phyloP scores from a whole-genome alignment of 1,140 invertebrate species.

The Acyrthosiphon pisum region DNA sequence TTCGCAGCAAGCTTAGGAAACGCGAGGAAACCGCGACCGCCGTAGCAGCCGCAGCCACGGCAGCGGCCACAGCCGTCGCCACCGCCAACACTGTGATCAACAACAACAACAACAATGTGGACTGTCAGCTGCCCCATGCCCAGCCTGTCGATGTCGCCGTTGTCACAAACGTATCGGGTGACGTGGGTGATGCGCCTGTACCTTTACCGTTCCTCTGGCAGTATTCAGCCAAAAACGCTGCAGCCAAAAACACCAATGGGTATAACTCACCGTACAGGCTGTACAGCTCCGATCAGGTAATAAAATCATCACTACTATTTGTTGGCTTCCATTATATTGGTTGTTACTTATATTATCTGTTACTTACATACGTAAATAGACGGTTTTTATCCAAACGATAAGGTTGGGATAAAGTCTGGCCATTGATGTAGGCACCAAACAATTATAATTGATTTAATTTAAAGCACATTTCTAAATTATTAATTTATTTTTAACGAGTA shows the following conservation, averaged over 20 bases:
- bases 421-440: no score
- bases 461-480: neutral
- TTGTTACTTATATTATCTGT: no score
- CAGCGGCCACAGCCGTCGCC: conserved; percentile 58
- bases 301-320: no score
- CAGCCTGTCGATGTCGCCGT: neutral
- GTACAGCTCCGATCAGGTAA: conserved; percentile 81
- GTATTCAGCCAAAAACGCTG: conserved; percentile 73
- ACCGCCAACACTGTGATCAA: conserved; percentile 59
- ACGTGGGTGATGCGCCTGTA: conserved; percentile 59
- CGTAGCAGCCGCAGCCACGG: conserved; percentile 53
- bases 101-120: conserved; percentile 58
- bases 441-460: neutral
- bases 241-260: conserved; percentile 69
- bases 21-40: conserved; percentile 72
- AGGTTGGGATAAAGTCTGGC: neutral
- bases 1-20: conserved; percentile 85
- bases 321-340: no score
- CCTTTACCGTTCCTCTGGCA: conserved; percentile 77
- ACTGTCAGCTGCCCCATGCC: conserved; percentile 56
- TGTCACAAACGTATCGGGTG: neutral
- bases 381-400: neutral
- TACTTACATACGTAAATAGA: neutral
- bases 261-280: conserved; percentile 67
- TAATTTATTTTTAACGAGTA: neutral